Evolutionary conservation across 64 coral and sea anemone genomes (phyloP).

Genomic region (Pachyseris speciosa): DNA sequence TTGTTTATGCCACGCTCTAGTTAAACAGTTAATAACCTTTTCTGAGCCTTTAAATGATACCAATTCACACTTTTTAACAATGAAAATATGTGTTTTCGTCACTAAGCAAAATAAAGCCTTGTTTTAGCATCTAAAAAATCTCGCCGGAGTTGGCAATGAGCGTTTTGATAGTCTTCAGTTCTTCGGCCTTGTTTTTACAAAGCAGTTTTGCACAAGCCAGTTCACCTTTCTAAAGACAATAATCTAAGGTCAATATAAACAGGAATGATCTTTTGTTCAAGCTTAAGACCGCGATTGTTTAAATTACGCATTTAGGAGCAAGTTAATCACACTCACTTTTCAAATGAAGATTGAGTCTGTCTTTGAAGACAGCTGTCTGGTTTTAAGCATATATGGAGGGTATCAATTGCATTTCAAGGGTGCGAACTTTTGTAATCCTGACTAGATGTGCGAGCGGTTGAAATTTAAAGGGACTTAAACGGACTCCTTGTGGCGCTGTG

Average conservation of each 20-base stretch:
- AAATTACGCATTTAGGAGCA: neutral
- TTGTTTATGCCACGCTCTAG: neutral
- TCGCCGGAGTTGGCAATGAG: neutral
- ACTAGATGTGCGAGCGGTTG: too few species aligned
- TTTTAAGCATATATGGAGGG: neutral
- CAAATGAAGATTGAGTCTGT: neutral
- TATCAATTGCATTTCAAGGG: neutral
- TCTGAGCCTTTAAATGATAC: neutral
- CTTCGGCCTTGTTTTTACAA: neutral
- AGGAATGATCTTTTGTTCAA: neutral
- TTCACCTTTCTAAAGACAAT: neutral
- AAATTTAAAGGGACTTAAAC: neutral
- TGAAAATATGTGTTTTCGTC: slow-evolving; percentile 1
- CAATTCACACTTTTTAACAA: slow-evolving; percentile 5
- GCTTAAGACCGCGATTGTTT: neutral
- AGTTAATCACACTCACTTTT: neutral
- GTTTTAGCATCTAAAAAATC: neutral
- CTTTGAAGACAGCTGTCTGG: neutral
- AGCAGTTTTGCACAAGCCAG: neutral
- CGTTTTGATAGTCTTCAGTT: neutral
- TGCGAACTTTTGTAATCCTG: slow-evolving; percentile 2
- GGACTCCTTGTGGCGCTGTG: neutral
- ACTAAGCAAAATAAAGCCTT: neutral
- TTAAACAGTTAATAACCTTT: neutral
- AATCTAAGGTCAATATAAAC: neutral